These are phyloP conservation scores for Diachrysia chrysitis DNA, from an alignment of 2,888 invertebrate species.

Conservation along the genomic window DNA sequence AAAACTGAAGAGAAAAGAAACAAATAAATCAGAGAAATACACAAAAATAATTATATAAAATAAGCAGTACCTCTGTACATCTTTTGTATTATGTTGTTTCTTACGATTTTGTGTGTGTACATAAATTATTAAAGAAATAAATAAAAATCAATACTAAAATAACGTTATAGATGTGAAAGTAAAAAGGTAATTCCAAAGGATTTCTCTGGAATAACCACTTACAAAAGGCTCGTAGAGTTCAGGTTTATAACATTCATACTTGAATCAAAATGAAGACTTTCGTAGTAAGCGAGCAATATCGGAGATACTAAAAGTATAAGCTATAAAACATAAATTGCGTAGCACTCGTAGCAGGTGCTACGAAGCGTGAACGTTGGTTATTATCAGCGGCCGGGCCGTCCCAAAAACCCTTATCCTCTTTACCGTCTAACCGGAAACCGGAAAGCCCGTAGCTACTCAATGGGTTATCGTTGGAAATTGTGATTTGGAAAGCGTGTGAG, in stretches of 20 bases:
- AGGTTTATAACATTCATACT: slow-evolving; percentile 35
- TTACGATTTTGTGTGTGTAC: too few relatives aligned
- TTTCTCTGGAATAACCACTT: neutral
- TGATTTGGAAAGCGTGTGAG: slow-evolving; percentile 54
- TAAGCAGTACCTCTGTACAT: too few relatives aligned
- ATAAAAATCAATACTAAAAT: slow-evolving; percentile 2
- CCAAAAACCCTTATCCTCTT: slow-evolving; percentile 62
- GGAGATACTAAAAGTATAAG: slow-evolving; percentile 54
- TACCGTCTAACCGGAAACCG: slow-evolving; percentile 62
- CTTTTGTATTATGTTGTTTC: too few relatives aligned
- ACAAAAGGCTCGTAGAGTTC: slow-evolving; percentile 25
- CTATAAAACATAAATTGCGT: slow-evolving; percentile 53
- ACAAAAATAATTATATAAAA: too few relatives aligned
- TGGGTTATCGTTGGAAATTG: slow-evolving; percentile 63
- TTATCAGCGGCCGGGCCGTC: slow-evolving; percentile 61
- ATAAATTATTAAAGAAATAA: neutral
- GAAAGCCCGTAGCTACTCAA: slow-evolving; percentile 62
- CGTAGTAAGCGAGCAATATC: slow-evolving; percentile 42
- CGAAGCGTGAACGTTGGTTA: slow-evolving; percentile 62
- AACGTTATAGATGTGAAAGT: neutral
- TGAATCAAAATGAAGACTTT: slow-evolving; percentile 35
- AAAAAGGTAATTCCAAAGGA: neutral
- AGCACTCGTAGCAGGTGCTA: slow-evolving; percentile 67
- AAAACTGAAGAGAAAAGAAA: slow-evolving; percentile 13
- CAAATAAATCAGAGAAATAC: too few relatives aligned